Base-by-base conservation (phyloP, 2,888 invertebrate species). In the Apamea sordens region DNA sequence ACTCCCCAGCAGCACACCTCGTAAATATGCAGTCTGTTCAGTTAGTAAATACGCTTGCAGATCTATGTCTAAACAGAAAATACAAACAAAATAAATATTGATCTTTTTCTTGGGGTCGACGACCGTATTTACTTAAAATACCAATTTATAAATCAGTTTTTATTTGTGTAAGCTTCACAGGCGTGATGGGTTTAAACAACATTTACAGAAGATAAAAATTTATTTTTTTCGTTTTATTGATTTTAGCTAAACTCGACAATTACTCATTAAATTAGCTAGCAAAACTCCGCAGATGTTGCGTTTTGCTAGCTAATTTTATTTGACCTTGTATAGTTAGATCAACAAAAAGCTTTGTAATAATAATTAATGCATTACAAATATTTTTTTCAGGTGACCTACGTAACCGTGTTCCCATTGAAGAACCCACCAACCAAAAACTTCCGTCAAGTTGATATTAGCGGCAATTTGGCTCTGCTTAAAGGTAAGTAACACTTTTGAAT, bases 381-480 rank as follows among this genome's bases (percentile, higher is more conserved):
- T n/a, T 61, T 1, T 44, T 84, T 84, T 8, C 80, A 90, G 89
- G 83, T 89, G 10, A 89, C 89, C 5, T 90, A 78, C 59, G 56
- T 87, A 32, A 89, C 92, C 21, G 82, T 85, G 10, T 89, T 86
- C 70, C 92, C 92, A 7, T 61, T 87, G n/a, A 89, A 90, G 13
- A 78, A 85, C 50, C 82, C 86, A 24, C 73, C 77, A 5, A 80
- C 50, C 61, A 85, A 89, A 36, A 91, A 89, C 11, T 86, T 89
- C 15, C 87, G 86, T 8, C 87, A 91, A 76, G 81, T 92, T n/a
- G 92, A 92, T 59, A 82, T 91, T 0, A 91, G 89, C 71, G 72
- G 65, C 50, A 91, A 88, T 65, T 8, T 68, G 3, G 76, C 15
- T 21, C 0, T 83, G 4, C 1, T 85, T 10, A 72, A 76, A 47